Evolutionary conservation across 2,113 vertebrate species (phyloP).

Genomic region (Chionomys nivalis): DNA sequence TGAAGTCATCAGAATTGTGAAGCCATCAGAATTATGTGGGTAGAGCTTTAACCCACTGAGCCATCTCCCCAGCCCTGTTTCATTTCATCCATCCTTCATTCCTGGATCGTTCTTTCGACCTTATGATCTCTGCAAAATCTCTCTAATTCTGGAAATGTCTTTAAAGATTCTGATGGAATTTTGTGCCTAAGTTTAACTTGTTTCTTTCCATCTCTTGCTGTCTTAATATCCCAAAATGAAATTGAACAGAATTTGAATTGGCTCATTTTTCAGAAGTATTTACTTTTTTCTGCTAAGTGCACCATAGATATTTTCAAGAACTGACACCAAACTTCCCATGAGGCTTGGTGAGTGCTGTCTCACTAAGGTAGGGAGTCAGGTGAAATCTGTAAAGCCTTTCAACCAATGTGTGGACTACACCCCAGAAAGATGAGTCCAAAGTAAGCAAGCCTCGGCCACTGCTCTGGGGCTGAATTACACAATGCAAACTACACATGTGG

Average conservation of each 20-base stretch:
- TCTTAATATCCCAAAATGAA: slow-evolving; percentile 36
- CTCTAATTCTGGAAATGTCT: neutral
- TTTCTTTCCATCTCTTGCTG: neutral
- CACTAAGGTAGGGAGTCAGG: neutral
- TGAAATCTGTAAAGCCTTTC: neutral
- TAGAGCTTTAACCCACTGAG: too few species aligned
- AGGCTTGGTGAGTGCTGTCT: neutral
- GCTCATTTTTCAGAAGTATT: slow-evolving; percentile 11
- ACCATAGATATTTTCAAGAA: slow-evolving; percentile 27
- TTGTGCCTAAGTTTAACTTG: neutral
- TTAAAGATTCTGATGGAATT: neutral
- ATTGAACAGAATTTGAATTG: neutral
- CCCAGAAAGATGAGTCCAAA: neutral
- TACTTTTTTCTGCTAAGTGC: neutral
- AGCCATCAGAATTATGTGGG: neutral
- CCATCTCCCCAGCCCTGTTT: neutral
- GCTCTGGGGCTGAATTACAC: neutral
- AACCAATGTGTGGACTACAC: neutral
- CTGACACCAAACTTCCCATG: neutral
- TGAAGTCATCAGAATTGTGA: neutral
- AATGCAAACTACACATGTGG: neutral
- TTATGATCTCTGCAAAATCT: neutral
- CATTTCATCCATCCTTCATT: slow-evolving; percentile 16
- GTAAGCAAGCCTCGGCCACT: neutral
- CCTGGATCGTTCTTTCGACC: slow-evolving; percentile 17